phyloP scores from a whole-genome alignment of 2,888 invertebrate genomes.

The Tipula vernalis region DNA sequence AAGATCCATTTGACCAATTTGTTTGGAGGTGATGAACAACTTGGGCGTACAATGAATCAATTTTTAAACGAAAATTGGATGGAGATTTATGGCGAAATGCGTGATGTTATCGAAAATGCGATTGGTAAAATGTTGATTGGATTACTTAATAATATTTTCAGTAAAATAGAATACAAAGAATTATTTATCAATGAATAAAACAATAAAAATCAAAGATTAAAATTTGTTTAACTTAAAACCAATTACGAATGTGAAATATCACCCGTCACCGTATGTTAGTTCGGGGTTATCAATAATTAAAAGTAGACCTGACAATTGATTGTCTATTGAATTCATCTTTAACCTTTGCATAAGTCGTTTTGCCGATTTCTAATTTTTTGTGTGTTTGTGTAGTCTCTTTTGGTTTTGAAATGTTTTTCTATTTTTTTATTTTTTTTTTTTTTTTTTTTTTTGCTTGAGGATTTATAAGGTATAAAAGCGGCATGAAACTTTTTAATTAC shows the following conservation, averaged over 20 bases:
- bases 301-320: background rate
- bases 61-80: constrained; percentile 46
- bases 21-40: constrained; percentile 41
- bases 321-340: background rate
- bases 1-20: constrained; percentile 45
- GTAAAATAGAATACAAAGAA: background rate
- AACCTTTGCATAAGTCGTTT: background rate
- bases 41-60: constrained; percentile 44
- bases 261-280: too few relatives aligned
- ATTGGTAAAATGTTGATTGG: background rate
- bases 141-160: background rate
- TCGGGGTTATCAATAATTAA: background rate
- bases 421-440: background rate
- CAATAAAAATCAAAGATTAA: too few relatives aligned
- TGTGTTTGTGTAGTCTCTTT: too few relatives aligned
- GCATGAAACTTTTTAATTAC: background rate
- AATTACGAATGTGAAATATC: too few relatives aligned
- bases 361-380: background rate
- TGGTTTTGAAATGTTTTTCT: too few relatives aligned
- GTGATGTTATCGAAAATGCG: constrained; percentile 28
- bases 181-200: background rate
- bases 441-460: background rate
- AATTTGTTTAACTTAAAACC: too few relatives aligned
- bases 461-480: background rate
- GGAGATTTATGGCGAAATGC: constrained; percentile 45